Evolutionary conservation across 2,888 invertebrate genomes (phyloP), one percentile per base, ranked within the genome.

Genomic region (Phaedon cochleariae): DNA sequence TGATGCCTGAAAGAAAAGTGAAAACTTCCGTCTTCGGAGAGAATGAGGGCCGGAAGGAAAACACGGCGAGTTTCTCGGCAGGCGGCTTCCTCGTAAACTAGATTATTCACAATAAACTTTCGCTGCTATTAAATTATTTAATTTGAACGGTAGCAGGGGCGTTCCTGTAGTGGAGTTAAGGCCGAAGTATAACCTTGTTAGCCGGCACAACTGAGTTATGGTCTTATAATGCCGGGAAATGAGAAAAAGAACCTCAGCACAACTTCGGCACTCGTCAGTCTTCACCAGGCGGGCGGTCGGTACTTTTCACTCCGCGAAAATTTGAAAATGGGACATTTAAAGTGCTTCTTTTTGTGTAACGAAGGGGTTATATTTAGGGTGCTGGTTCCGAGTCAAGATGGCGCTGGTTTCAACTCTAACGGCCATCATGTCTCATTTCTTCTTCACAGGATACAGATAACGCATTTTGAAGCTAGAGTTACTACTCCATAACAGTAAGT

Each of bases 51-150:
- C 45, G 21, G 45, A 26, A 57, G 45, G 45, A 45, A 45, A 57
- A 20, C 26, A 26, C 26, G n/a, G 37, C 34, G 41, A 55, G 21
- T 41, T 60, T 52, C 51, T 41, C 59, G 34, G 65, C 62, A 62
- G 64, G 65, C 64, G 60, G 62, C 12, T 15, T 75, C 75, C 76
- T 69, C 73, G 62, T 78, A 82, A 84, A 84, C 83, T 80, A 82
- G 84, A 84, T 84, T 85, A 85, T 85, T 84, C 84, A 83, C 84
- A 84, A 84, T 85, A 84, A 84, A 84, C 84, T 84, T 84, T 84
- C 83, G 81, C 82, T 80, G 80, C 81, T 84, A 85, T 84, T 84
- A 84, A 84, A 84, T 85, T 84, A 84, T 84, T 84, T 84, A 84
- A 84, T 84, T 84, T 84, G 76, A 77, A 75, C 81, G 81, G 80